These are phyloP conservation scores for Pheosia tremula DNA, from an alignment of 2,888 invertebrate species.

Conservation along the genomic window DNA sequence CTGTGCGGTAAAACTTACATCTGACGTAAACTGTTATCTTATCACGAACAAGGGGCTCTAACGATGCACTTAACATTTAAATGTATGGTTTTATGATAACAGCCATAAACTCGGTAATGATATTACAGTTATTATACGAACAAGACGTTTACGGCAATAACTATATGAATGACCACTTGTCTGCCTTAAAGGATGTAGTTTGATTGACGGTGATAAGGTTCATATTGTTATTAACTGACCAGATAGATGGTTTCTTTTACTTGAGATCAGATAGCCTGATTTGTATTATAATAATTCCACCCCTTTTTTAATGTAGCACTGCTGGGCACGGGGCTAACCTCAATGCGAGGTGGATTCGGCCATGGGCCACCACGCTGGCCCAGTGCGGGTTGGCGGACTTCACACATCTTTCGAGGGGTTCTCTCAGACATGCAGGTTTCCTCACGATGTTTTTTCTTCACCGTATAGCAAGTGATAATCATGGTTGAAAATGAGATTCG, in stretches of 20 bases:
- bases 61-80: conserved; percentile 54
- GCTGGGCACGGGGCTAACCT: no score
- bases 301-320: no score
- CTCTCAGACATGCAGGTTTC: no score
- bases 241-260: no score
- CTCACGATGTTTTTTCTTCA: no score
- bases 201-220: conserved; percentile 33
- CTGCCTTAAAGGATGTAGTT: conserved; percentile 26
- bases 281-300: no score
- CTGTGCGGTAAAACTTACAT: conserved; percentile 50
- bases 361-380: no score
- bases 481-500: no score
- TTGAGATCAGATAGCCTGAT: not conserved
- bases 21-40: conserved; percentile 62
- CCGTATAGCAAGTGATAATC: no score
- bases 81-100: conserved; percentile 56
- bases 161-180: conserved; percentile 33
- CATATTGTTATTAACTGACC: not conserved
- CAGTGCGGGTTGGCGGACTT: no score
- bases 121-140: conserved; percentile 59
- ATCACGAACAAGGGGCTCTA: conserved; percentile 54
- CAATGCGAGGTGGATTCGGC: no score
- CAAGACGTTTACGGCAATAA: conserved; percentile 46
- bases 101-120: conserved; percentile 57
- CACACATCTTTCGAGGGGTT: no score